A percentile compares a stretch with the other conserved stretches of the same genome.
These are phyloP conservation scores for Pangasius krempfi DNA, from an alignment of 2,797 vertebrate genomes.

Conservation along the genomic window DNA sequence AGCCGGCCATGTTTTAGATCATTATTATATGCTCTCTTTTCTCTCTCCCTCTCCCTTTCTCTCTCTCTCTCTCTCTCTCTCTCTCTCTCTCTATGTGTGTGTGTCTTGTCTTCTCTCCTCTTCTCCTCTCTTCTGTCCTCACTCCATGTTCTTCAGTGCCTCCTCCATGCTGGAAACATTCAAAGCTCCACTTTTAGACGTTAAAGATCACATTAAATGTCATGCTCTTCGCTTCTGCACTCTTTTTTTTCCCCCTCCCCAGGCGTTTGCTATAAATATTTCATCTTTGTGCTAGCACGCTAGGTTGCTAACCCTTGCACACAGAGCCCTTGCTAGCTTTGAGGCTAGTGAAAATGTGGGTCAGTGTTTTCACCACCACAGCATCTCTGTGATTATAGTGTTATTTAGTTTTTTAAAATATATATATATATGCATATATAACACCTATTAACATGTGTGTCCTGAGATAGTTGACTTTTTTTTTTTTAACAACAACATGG, in stretches of 20 bases:
- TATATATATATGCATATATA: too few relatives aligned
- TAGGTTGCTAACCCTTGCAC: conserved; percentile 23
- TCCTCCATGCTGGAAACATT: conserved; percentile 10
- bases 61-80: background rate
- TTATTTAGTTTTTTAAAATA: background rate
- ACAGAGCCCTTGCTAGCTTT: conserved; percentile 32
- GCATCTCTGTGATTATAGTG: too few relatives aligned
- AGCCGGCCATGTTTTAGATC: conserved; percentile 19
- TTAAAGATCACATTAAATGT: background rate
- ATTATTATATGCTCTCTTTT: background rate
- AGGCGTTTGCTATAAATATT: conserved; percentile 25
- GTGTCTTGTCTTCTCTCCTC: background rate
- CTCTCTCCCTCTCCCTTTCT: too few relatives aligned
- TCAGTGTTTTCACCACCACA: conserved; percentile 44
- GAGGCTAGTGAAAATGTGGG: conserved; percentile 53
- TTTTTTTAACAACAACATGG: background rate
- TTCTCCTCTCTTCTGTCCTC: conserved; percentile 14
- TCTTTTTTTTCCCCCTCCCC: background rate
- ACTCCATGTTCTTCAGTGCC: background rate
- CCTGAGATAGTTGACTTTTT: background rate
- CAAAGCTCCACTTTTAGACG: background rate
- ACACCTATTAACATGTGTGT: too few relatives aligned
- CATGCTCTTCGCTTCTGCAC: background rate
- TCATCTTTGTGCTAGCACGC: conserved; percentile 45
- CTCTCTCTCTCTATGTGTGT: background rate